Base-by-base conservation (phyloP, 2,797 vertebrate species). In the Sebastolobus alascanus region DNA sequence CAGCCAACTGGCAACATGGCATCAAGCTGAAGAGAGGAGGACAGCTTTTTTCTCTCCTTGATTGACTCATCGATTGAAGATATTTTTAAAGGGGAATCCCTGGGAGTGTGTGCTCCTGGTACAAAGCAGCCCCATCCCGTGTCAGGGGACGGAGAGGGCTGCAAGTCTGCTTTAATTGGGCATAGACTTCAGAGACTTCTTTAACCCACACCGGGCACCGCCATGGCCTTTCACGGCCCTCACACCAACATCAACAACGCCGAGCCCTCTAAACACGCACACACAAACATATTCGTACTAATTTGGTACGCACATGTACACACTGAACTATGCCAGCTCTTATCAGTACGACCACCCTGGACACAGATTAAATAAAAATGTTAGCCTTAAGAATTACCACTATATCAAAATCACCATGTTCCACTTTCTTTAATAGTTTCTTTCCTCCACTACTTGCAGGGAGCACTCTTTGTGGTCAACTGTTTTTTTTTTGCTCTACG, bases 41-140 rank as follows among this genome's bases (percentile, higher is more conserved):
- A 92, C 91, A 91, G 90, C 88, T 94, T 94, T 95, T 93, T 93
- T 93, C 92, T 90, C 92, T 94, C 93, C 95, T 95, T 96, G 95
- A 96, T 96, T 96, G 95, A 96, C 96, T 96, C 93, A 96, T 96
- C 90, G 96, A 96, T 96, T 96, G 96, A 96, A 96, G 96, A 96
- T 96, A 96, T 96, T 96, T 96, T 96, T 96, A 96, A 96, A 96
- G 94, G 93, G 95, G 95, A 95, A 94, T 96, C 96, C 96, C 96
- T 92, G 91, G 93, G 96, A 96, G 96, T 94, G 95, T 93, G 90
- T 90, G 92, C 93, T 95, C 93, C 91, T 80, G 92, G 94, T 96
- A 95, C 94, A 96, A 96, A 96, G 96, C 92, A 87, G 90, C 87
- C 90, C 87, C 87, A 90, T 95, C 93, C 95, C 83, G 89, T 90